These are phyloP conservation scores for Thaumetopoea pityocampa DNA, from an alignment of 1,140 invertebrate genomes.

Conservation along the genomic window DNA sequence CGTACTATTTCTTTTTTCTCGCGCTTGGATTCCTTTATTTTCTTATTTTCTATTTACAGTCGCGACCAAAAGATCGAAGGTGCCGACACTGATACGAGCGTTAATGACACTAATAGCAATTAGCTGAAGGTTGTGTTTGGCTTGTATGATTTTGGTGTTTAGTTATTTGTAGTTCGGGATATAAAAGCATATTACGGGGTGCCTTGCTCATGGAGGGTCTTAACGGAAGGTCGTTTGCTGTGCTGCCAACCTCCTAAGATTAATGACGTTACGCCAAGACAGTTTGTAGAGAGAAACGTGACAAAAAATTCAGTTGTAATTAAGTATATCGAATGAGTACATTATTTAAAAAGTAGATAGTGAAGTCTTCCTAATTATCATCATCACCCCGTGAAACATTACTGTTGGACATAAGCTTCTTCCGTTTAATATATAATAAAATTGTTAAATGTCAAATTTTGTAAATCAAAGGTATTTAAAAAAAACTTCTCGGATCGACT, in stretches of 20 bases:
- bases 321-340: slow-evolving; percentile 44
- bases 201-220: slow-evolving; percentile 57
- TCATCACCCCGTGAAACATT: too few relatives aligned
- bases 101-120: slow-evolving; percentile 61
- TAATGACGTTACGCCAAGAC: slow-evolving; percentile 67
- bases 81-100: slow-evolving; percentile 25
- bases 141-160: slow-evolving; percentile 44
- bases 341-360: slow-evolving; percentile 16
- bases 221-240: slow-evolving; percentile 72
- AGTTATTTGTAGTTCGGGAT: slow-evolving; percentile 45
- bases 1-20: slow-evolving; percentile 55
- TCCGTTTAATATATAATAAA: too few relatives aligned
- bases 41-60: slow-evolving; percentile 47
- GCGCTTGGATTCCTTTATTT: slow-evolving; percentile 53
- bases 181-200: slow-evolving; percentile 63
- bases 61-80: slow-evolving; percentile 39
- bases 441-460: too few relatives aligned
- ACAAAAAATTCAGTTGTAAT: slow-evolving; percentile 59
- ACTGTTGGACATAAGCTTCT: too few relatives aligned
- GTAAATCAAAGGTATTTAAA: too few relatives aligned
- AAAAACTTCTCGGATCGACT: too few relatives aligned
- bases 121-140: slow-evolving; percentile 54
- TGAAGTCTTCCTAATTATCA: too few relatives aligned
- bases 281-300: slow-evolving; percentile 63
- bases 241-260: slow-evolving; percentile 68